Base-by-base conservation (phyloP, 2,888 invertebrate genomes). In the Papilio protenor region DNA sequence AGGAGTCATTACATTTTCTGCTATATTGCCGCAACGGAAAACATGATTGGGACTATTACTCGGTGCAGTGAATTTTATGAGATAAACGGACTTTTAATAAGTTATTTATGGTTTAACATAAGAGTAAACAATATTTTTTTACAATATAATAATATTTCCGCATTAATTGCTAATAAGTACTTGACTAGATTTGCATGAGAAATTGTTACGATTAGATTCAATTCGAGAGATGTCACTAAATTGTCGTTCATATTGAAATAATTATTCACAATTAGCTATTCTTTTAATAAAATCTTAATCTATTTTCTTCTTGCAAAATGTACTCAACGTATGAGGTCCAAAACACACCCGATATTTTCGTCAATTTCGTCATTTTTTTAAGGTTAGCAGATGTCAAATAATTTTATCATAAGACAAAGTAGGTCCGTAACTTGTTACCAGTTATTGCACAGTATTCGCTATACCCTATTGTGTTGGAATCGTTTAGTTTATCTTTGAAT, bases 401-500 rank as follows among this genome's bases (percentile, higher is more conserved):
- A 47, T 66, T 73, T 74, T 69, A 66, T 77, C 47, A 49, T 2
- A 16, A 59, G n/a, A 23, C 69, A 57, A 73, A 55, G 45, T 55
- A 55, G n/a, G n/a, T 11, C 21, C 59, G 10, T 74, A 59, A 47
- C 33, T 55, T 70, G 69, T 69, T 55, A 45, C n/a, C n/a, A 33
- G 47, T 40, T 64, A 66, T 66, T 66, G 69, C 69, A 69, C 61
- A 45, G 40, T 71, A 77, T 45, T 75, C 71, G 64, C 77, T 21
- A 76, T 77, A 77, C 72, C 73, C 73, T 75, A 81, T 82, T 78
- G 76, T 78, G 66, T 76, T 69, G 76, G 78, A 81, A 74, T 76
- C 79, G 81, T 81, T 82, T 82, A 81, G 82, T 81, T 82, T 83
- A 84, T 84, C 82, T 80, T 61, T 66, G 64, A 80, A 75, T 72